phyloP scores from a whole-genome alignment of 2,113 vertebrate genomes.

The Pseudopipra pipra region DNA sequence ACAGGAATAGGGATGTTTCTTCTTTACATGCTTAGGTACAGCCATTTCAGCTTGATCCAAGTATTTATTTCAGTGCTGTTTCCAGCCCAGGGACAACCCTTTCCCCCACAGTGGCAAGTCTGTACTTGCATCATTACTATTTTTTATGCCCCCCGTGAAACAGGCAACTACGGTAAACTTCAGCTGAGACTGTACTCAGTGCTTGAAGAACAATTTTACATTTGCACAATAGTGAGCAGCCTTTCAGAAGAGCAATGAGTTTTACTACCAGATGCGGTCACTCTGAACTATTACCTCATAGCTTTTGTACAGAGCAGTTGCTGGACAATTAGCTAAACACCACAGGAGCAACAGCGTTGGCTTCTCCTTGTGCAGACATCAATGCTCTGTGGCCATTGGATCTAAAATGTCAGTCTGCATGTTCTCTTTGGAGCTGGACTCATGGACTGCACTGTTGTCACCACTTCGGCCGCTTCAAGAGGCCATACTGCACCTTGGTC shows the following conservation, averaged over 20 bases:
- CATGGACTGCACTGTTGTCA: rapidly evolving
- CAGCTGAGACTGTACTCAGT: background rate
- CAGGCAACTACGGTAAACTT: background rate
- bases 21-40: rapidly evolving
- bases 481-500: background rate
- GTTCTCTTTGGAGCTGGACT: background rate
- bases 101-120: background rate
- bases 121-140: background rate
- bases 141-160: background rate
- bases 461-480: background rate
- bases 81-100: background rate
- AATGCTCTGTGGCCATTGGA: rapidly evolving
- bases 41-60: background rate
- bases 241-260: background rate
- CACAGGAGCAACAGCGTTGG: background rate
- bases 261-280: background rate
- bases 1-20: rapidly evolving
- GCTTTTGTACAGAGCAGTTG: background rate
- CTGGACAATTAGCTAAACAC: background rate
- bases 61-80: background rate
- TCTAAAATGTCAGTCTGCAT: background rate
- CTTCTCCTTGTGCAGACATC: background rate
- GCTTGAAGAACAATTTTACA: background rate
- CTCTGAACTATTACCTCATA: background rate
- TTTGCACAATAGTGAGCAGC: background rate